Percentiles rank a stretch among this genome's conserved stretches.
Conservation (phyloP, 64 coral and sea anemone genomes). For the Porites lutea region DNA sequence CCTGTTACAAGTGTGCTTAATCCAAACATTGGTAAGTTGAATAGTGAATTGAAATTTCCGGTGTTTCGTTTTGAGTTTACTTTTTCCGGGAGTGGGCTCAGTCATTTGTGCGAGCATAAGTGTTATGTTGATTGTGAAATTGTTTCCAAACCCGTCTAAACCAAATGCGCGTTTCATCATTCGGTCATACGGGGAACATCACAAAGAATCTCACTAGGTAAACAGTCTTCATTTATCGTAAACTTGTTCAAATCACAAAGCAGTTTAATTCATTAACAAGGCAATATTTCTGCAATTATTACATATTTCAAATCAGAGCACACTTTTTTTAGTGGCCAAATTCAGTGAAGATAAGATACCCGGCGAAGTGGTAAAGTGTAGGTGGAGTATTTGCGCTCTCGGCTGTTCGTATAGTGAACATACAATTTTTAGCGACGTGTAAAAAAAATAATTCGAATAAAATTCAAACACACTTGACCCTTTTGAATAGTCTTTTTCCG, state of each 20-base stretch:
- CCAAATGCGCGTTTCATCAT: neutral
- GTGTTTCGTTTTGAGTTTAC: conserved; percentile 12
- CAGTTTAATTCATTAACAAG: conserved; percentile 11
- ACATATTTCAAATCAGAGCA: neutral
- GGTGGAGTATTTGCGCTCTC: neutral
- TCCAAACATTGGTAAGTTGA: conserved; percentile 48
- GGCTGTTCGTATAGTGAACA: neutral
- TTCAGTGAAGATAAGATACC: too few relatives aligned
- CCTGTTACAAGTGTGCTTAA: conserved; percentile 50
- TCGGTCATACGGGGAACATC: neutral
- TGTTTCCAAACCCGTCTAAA: too few relatives aligned
- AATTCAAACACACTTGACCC: conserved; percentile 34
- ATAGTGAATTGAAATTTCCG: conserved; percentile 28
- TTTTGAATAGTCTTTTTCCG: neutral
- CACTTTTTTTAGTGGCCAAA: neutral
- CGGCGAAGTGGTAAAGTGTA: too few relatives aligned
- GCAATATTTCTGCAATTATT: neutral
- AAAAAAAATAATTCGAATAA: neutral
- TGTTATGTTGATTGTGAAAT: neutral
- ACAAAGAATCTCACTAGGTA: neutral
- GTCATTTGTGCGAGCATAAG: neutral
- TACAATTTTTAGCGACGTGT: neutral
- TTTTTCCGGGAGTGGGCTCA: neutral
- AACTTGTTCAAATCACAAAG: conserved; percentile 17
- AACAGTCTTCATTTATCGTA: neutral